Conservation (phyloP, 2,797 vertebrate species). For the Tamandua tetradactyla region DNA sequence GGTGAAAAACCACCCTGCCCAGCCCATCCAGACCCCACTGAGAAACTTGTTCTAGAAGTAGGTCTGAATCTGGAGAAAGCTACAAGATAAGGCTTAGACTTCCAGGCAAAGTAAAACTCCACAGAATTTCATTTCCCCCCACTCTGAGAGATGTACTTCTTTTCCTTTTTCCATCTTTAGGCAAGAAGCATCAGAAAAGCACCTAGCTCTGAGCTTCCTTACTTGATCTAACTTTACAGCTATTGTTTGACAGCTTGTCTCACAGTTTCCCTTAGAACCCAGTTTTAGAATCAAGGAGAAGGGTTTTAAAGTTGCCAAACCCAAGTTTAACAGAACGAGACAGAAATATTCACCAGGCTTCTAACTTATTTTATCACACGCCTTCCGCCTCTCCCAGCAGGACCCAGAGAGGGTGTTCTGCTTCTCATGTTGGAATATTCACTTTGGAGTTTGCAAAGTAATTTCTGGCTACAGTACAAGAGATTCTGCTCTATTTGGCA, state of each 20-base stretch:
- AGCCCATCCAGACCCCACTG: background rate
- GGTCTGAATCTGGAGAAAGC: background rate
- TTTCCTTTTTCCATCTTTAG: background rate
- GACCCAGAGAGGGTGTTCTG: background rate
- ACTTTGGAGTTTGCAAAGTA: background rate
- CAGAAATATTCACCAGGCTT: slow-evolving; percentile 53
- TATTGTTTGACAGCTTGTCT: slow-evolving; percentile 56
- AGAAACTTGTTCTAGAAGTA: background rate
- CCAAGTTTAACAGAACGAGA: slow-evolving; percentile 61
- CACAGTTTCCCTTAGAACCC: slow-evolving; percentile 2
- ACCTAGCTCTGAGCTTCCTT: background rate
- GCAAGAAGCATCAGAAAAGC: background rate
- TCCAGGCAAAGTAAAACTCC: background rate
- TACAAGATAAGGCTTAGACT: background rate
- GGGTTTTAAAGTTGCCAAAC: slow-evolving; percentile 63
- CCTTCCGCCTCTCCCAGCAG: background rate
- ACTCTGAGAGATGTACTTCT: background rate
- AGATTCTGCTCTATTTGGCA: background rate
- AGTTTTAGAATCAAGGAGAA: slow-evolving; percentile 67
- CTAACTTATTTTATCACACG: background rate
- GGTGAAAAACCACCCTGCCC: background rate
- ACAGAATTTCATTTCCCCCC: accelerated
- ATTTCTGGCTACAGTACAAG: background rate
- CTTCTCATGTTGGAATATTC: background rate
- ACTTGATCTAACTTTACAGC: background rate